Evolutionary conservation across 2,797 vertebrate genomes (phyloP), one percentile per base, ranked within the genome.

Genomic region (Atherinosoma microstoma): DNA sequence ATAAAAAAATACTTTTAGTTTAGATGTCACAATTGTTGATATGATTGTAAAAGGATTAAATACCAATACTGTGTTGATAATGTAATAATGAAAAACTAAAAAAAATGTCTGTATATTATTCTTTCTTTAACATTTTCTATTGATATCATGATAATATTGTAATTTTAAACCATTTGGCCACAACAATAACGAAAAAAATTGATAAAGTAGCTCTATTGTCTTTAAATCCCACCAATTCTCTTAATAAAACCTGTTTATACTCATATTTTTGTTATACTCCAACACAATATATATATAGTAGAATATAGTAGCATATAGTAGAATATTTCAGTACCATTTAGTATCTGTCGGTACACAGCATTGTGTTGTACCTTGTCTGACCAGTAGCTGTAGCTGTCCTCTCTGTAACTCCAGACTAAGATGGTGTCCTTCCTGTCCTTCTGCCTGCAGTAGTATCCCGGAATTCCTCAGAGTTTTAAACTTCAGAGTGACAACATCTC

Each of bases 401-500:
- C 94, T 92, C 84, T 93, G 87, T 76, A 99, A 84, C 83, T 96
- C 96, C 95, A 99, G 67, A 10, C 90, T 95, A 42, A 98, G 89
- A 36, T 93, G 69, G 72, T 93, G 93, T 75, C 94, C 96, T 59
- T 83, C 91, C 29, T 84, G 88, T 73, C 95, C 96, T 79, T 94
- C 87, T 40, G 93, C 92, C 30, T 96, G 94, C 36, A 98, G 90
- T 67, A 99, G 90, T 63, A 93, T 92, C 79, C 98, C 98, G 68
- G 95, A 95, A 79, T 96, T 97, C 92, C 92, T 92, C 85, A 94
- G 90, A 73, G 96, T 96, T 94, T 97, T 98, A 91, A 99, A 98
- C 92, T 97, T 96, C 90, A 98, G 90, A 61, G 95, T 95, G 73
- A 98, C 89, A 49, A 92, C 86, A 45, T 98, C 96, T 92, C 93